These are phyloP conservation scores for Psephotus haematonotus DNA, from an alignment of 2,113 vertebrate species.

Conservation along the genomic window DNA sequence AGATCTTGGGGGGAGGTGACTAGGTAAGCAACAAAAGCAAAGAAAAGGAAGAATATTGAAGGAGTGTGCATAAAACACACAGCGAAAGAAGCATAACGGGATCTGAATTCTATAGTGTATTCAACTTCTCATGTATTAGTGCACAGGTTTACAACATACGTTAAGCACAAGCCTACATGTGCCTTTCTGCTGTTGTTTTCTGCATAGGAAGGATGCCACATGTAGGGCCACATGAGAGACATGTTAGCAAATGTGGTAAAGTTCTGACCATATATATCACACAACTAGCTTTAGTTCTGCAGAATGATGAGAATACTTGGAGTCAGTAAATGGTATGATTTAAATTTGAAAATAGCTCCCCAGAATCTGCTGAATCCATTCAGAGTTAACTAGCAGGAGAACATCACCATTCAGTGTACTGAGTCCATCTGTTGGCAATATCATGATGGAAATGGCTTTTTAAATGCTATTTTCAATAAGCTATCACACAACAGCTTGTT, in stretches of 20 bases:
- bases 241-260: background rate
- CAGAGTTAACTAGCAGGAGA: constrained; percentile 68
- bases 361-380: constrained; percentile 58
- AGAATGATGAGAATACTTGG: background rate
- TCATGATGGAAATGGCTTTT: constrained; percentile 71
- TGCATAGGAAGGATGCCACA: background rate
- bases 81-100: background rate
- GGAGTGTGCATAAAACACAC: background rate
- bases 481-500: constrained; percentile 77
- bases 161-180: background rate
- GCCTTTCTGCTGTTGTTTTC: background rate
- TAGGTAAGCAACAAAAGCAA: background rate
- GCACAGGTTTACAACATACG: background rate
- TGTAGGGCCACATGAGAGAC: background rate
- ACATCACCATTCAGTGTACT: constrained; percentile 71
- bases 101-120: background rate
- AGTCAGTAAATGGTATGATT: constrained; percentile 44
- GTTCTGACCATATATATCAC: background rate
- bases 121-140: accelerated
- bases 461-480: constrained; percentile 76
- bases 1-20: background rate
- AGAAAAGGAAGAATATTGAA: background rate
- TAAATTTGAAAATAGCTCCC: constrained; percentile 41
- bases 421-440: constrained; percentile 79
- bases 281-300: constrained; percentile 1